Conservation (phyloP, 30 jellyfish, hydroid and myxozoan species). For the Hydractinia echinata region DNA sequence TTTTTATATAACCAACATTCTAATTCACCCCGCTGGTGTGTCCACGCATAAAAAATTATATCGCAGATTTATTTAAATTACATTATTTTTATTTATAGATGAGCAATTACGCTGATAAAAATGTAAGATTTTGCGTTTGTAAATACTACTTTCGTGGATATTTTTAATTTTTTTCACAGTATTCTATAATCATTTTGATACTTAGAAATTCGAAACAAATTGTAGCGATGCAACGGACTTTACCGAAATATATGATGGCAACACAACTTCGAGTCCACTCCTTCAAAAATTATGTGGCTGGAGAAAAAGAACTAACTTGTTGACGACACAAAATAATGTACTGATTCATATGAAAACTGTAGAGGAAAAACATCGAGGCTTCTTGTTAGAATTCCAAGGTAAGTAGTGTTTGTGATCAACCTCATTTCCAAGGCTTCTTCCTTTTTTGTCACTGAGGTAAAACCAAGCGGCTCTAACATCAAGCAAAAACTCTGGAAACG, state of each 20-base stretch:
- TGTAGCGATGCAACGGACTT: conserved; percentile 68
- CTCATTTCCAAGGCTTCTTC: no score
- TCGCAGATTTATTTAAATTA: not conserved
- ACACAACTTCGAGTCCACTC: conserved; percentile 33
- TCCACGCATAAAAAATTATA: not conserved
- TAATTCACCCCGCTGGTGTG: not conserved
- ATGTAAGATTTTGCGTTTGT: conserved; percentile 23
- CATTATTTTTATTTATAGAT: conserved; percentile 26
- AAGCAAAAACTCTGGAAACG: no score
- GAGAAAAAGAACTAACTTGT: conserved; percentile 17
- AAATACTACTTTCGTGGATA: not conserved
- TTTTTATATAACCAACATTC: not conserved
- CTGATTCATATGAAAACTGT: conserved; percentile 74
- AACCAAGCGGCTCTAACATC: no score
- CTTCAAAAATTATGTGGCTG: conserved; percentile 50
- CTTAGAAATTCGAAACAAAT: conserved; percentile 37
- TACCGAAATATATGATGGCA: conserved; percentile 64
- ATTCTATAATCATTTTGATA: not conserved
- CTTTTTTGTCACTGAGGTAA: no score
- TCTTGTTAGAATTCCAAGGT: conserved; percentile 71
- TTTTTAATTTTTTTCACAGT: not conserved
- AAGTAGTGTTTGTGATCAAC: not conserved
- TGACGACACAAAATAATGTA: conserved; percentile 43
- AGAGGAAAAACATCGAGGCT: conserved; percentile 57
- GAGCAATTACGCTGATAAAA: conserved; percentile 43